Percentiles rank a stretch among this genome's conserved stretches.
phyloP scores from a whole-genome alignment of 37 sponge, comb jelly and placozoan species.

The Ephydatia muelleri region DNA sequence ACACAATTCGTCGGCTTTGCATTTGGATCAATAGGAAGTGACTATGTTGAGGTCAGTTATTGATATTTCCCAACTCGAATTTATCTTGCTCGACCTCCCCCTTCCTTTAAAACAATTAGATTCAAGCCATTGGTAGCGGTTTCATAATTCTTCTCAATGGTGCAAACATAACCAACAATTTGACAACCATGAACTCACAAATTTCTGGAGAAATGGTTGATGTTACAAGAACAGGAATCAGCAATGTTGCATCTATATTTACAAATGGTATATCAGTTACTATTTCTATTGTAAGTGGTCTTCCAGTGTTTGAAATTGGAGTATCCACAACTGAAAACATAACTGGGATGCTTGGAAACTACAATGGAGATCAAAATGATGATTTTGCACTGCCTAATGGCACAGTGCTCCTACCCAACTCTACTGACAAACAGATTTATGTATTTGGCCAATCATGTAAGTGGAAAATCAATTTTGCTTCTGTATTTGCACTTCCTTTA shows the following conservation, averaged over 20 bases:
- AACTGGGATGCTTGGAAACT: slow-evolving; percentile 72
- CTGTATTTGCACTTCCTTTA: too few relatives aligned
- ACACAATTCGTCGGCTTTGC: slow-evolving; percentile 62
- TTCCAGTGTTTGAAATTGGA: slow-evolving; percentile 10
- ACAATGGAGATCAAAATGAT: slow-evolving; percentile 58
- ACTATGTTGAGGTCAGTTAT: not conserved
- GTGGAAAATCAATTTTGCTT: not conserved
- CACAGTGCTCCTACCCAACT: slow-evolving; percentile 40
- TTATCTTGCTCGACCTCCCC: too few relatives aligned
- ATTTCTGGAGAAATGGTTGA: not conserved
- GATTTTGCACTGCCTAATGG: slow-evolving; percentile 68
- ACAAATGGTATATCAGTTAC: slow-evolving; percentile 28
- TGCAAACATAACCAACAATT: slow-evolving; percentile 16
- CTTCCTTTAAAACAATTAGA: not conserved
- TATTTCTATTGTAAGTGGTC: not conserved
- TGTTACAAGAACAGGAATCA: not conserved
- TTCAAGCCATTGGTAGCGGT: not conserved
- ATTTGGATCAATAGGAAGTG: not conserved
- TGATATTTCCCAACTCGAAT: too few relatives aligned
- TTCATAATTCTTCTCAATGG: slow-evolving; percentile 27
- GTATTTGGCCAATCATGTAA: slow-evolving; percentile 73
- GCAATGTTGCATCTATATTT: slow-evolving; percentile 18
- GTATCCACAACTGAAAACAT: slow-evolving; percentile 26
- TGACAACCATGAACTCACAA: slow-evolving; percentile 12
- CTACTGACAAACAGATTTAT: slow-evolving; percentile 63